phyloP scores from a whole-genome alignment of 2,797 vertebrate genomes.

The Steatocranus sp. region DNA sequence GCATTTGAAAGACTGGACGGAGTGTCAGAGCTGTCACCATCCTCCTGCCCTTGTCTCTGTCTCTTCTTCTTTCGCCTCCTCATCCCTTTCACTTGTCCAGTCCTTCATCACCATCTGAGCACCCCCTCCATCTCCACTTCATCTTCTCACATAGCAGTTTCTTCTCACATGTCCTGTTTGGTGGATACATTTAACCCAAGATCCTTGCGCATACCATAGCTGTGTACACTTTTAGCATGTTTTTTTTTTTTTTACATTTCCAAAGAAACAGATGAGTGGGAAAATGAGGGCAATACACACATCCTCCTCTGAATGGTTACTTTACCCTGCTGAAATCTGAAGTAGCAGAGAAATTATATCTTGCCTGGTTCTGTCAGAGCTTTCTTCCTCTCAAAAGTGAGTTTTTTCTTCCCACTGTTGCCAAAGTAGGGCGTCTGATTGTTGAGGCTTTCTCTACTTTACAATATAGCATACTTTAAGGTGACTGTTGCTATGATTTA shows the following conservation, averaged over 20 bases:
- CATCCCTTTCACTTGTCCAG: conserved; percentile 15
- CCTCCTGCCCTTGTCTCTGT: conserved; percentile 2
- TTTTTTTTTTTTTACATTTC: not conserved
- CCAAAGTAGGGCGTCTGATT: not conserved
- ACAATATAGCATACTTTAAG: not conserved
- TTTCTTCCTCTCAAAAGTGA: not conserved
- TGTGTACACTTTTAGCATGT: not conserved
- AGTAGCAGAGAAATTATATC: not conserved
- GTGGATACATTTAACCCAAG: conserved; percentile 20
- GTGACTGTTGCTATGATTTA: not conserved
- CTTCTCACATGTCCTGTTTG: conserved; percentile 9
- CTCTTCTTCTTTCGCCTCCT: conserved; percentile 9
- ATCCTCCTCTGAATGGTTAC: not conserved
- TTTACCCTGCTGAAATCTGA: not conserved
- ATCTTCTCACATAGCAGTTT: not conserved
- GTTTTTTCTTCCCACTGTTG: not conserved
- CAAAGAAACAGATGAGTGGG: not conserved
- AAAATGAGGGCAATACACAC: not conserved
- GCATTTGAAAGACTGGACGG: conserved; percentile 10
- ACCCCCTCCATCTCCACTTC: conserved; percentile 21
- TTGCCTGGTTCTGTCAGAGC: not conserved
- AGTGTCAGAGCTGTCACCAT: conserved; percentile 57
- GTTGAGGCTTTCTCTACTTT: not conserved
- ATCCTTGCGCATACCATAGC: not conserved
- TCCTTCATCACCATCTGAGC: conserved; percentile 25